These are phyloP conservation scores for Bostrychus sinensis DNA, from an alignment of 2,113 vertebrate genomes.

Conservation along the genomic window DNA sequence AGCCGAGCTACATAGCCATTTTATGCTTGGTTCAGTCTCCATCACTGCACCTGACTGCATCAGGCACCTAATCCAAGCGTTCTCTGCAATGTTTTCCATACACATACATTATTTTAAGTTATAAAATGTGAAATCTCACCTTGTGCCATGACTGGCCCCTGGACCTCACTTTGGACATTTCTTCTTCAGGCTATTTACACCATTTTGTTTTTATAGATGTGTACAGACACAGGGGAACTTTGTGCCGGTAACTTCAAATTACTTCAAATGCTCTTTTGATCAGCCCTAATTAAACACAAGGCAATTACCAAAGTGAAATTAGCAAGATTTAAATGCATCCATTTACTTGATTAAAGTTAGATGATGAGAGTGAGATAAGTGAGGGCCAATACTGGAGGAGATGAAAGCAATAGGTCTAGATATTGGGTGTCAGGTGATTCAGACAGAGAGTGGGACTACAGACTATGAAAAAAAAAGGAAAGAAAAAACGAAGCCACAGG, in stretches of 20 bases:
- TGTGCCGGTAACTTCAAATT: slow-evolving; percentile 69
- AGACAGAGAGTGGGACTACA: slow-evolving; percentile 40
- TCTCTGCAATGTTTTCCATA: too few species aligned
- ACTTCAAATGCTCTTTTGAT: slow-evolving; percentile 75
- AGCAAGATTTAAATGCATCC: slow-evolving; percentile 81
- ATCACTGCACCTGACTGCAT: too few species aligned
- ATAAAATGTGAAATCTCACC: background rate
- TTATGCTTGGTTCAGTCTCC: too few species aligned
- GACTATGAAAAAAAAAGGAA: slow-evolving; percentile 38
- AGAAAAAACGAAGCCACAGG: slow-evolving; percentile 65
- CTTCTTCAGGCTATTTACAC: slow-evolving; percentile 34
- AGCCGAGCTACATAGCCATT: too few species aligned
- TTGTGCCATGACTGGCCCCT: background rate
- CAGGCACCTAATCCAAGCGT: too few species aligned
- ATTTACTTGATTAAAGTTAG: slow-evolving; percentile 85
- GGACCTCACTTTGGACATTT: slow-evolving; percentile 1
- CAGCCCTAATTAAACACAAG: slow-evolving; percentile 79
- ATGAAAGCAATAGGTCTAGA: slow-evolving; percentile 76
- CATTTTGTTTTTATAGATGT: slow-evolving; percentile 41
- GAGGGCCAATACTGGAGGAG: slow-evolving; percentile 72
- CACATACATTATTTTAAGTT: too few species aligned
- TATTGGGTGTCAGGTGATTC: slow-evolving; percentile 75
- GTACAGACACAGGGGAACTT: slow-evolving; percentile 41
- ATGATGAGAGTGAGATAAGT: slow-evolving; percentile 80
- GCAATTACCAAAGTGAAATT: slow-evolving; percentile 82